A percentile compares a stretch with the other conserved stretches of the same genome.
Conservation (phyloP, 2,888 invertebrate genomes). For the Micoletzkya japonica region DNA sequence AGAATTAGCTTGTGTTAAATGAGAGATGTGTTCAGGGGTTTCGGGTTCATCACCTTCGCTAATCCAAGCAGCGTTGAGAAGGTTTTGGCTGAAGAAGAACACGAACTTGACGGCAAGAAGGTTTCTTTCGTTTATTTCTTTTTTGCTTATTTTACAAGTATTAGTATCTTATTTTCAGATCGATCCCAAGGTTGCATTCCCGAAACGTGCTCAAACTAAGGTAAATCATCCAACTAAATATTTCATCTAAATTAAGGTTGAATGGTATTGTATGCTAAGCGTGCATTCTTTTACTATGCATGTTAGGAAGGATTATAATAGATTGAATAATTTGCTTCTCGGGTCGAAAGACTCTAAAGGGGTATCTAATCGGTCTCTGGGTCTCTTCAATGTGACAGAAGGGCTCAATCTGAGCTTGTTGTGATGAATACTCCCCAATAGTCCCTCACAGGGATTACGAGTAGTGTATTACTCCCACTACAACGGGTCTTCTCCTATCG, state of each 20-base stretch:
- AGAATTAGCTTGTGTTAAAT: background rate
- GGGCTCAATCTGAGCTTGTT: too few species aligned
- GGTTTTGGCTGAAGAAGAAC: conserved; percentile 95
- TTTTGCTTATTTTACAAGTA: background rate
- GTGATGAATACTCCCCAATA: too few species aligned
- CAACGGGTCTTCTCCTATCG: too few species aligned
- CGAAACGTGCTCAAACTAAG: conserved; percentile 97
- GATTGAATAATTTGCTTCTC: too few species aligned
- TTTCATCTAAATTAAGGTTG: background rate
- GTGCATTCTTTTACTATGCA: too few species aligned
- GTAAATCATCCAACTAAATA: conserved; percentile 70
- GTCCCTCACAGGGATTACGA: too few species aligned
- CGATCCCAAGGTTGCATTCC: conserved; percentile 99
- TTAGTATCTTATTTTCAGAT: conserved; percentile 74
- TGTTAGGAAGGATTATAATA: too few species aligned
- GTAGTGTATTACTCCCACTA: too few species aligned
- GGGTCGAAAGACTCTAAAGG: too few species aligned
- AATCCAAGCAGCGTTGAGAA: conserved; percentile 98
- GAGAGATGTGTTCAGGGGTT: conserved; percentile 77
- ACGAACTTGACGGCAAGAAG: conserved; percentile 99
- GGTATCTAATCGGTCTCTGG: too few species aligned
- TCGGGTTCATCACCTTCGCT: conserved; percentile 99
- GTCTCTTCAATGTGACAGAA: too few species aligned
- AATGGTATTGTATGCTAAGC: too few species aligned
- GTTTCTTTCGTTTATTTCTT: conserved; percentile 68